phyloP scores from a whole-genome alignment of 2,888 invertebrate genomes.

The Agonum fuliginosum region DNA sequence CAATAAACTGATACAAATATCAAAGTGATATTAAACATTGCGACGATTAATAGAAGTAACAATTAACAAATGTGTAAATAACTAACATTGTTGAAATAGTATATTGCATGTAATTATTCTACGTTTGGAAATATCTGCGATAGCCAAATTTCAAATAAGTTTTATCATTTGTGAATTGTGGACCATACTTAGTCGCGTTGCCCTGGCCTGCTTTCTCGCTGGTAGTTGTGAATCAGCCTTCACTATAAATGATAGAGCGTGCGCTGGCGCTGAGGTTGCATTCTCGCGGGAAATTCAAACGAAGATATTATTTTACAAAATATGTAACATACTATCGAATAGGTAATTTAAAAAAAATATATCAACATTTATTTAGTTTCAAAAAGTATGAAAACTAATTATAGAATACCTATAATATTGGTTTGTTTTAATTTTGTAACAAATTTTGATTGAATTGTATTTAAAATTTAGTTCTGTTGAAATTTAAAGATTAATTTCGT shows the following conservation, averaged over 20 bases:
- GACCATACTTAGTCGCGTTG: neutral
- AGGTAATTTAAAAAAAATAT: neutral
- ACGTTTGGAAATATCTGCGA: neutral
- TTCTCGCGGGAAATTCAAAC: slow-evolving; percentile 22
- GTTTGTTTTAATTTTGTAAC: neutral
- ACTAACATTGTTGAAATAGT: neutral
- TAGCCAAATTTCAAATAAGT: slow-evolving; percentile 16
- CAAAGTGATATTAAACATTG: neutral
- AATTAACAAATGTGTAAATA: neutral
- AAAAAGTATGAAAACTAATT: too few species aligned
- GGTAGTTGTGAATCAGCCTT: slow-evolving; percentile 51
- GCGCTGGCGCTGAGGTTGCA: slow-evolving; percentile 5
- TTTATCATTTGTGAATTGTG: slow-evolving; percentile 17
- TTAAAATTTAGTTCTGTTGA: too few species aligned
- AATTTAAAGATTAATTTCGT: too few species aligned
- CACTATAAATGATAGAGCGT: slow-evolving; percentile 3
- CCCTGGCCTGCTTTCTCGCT: slow-evolving; percentile 52
- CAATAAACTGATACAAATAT: slow-evolving; percentile 18
- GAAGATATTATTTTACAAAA: neutral
- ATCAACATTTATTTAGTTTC: too few species aligned
- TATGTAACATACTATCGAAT: neutral
- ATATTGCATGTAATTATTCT: slow-evolving; percentile 1
- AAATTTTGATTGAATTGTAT: neutral
- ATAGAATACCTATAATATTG: too few species aligned
- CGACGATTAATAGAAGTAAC: slow-evolving; percentile 1